Evolutionary conservation across 2,113 vertebrate genomes (phyloP), one percentile per base, ranked within the genome.

Genomic region (Poeciliopsis turrubarensis): DNA sequence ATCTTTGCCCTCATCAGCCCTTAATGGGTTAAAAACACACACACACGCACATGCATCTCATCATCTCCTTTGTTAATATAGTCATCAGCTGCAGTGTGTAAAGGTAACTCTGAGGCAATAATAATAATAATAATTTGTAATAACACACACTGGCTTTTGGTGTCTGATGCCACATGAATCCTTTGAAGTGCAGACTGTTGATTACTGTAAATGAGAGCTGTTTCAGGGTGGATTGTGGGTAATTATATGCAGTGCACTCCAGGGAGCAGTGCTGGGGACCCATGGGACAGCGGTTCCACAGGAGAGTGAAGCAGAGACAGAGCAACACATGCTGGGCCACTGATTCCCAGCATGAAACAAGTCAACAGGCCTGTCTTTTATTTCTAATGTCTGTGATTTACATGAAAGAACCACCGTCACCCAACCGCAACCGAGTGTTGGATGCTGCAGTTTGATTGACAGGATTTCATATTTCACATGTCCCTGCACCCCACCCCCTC

Each of bases 221-320:
- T 93, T 93, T 94, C 93, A 93, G 92, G 93, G 92, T 94, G 92
- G 91, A 93, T 94, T 92, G 90, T 94, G 93, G 91, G 91, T 93
- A 94, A 94, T 94, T 94, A 94, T 93, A 92, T 92, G 92, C 92
- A 92, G 89, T 91, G 91, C 91, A 94, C 92, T 80, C 90, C 79
- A 83, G 92, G 92, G 92, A 94, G 87, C 93, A 90, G 91, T 90
- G 90, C 89, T 88, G 87, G 79, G 51, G 82, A 86, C 93, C 87
- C 91, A 87, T 73, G 92, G 91, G 91, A 90, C 85, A 83, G 88
- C 78, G 32, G 86, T 91, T 92, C 93, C 93, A 92, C 91, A 89
- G 87, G 90, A 92, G 90, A 92, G 87, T 79, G 88, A 88, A 90
- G 88, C 90, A 84, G 84, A 91, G 91, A 92, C 91, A 92, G 90